Base-by-base conservation (phyloP, 2,888 invertebrate species). In the Ochlodes sylvanus region DNA sequence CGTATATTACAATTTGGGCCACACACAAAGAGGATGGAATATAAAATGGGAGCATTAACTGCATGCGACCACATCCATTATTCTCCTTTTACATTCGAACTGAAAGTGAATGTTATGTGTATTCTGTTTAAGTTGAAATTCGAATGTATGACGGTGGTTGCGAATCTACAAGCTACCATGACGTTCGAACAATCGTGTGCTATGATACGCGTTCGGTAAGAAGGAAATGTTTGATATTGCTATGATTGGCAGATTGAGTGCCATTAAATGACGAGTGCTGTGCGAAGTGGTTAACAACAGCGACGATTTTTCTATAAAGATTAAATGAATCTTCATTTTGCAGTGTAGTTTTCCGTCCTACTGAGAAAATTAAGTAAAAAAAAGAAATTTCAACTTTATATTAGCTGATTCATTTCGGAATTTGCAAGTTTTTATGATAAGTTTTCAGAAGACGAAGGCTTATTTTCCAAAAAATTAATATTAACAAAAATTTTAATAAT, bases 21-120 rank as follows among this genome's bases (percentile, higher is more conserved):
- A 57, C 32, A 69, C 47, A 41, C 10, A 21, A 56, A 65, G 34
- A 70, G 56, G 65, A 69, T 54, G 54, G 62, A 57, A 12, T 57
- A 50, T 57, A 47, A 67, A 69, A 63, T 55, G 42, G 63, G 66
- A 21, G 55, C 60, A 47, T 63, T 67, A 64, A 61, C 69, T 68
- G 63, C 63, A 68, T 64, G 64, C 58, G 69, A 69, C 54, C 17
- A 42, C 61, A 50, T 27, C 42, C 34, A 58, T 58, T 60, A 52
- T 52, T 52, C 63, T 41, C 14, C 19, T 21, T 12, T 27, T 54
- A 27, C n/a, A 7, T 38, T 58, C 44, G n/a, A 50, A 58, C 10
- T 61, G 58, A 61, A 68, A 65, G 58, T 68, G 64, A 62, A 44
- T 27, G 62, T 19, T 61, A 55, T 15, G 10, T 0, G 0, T 34